A percentile compares a stretch with the other conserved stretches of the same genome.
Evolutionary conservation across 2,888 invertebrate genomes (phyloP).

Genomic region (Cloeon dipterum): DNA sequence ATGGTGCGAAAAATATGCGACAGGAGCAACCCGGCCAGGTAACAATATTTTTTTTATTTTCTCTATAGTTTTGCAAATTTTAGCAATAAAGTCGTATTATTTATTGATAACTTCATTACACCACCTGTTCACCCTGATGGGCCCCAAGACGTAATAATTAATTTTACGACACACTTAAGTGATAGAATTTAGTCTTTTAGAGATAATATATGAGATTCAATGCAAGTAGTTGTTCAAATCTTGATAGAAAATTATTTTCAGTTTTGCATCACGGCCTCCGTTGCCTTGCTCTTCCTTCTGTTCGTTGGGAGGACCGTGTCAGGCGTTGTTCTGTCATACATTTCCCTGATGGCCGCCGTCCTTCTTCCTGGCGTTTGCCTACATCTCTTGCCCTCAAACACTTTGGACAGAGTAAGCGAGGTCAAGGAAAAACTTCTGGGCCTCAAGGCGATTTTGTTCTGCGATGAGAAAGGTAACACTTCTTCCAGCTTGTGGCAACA

Average conservation of each 20-base stretch:
- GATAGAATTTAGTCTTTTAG: too few species aligned
- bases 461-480: not conserved
- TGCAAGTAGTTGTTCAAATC: too few species aligned
- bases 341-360: slow-evolving; percentile 8
- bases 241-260: too few species aligned
- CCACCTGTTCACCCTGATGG: too few species aligned
- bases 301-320: slow-evolving; percentile 17
- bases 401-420: slow-evolving; percentile 12
- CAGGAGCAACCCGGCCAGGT: slow-evolving; percentile 18
- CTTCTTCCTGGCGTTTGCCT: slow-evolving; percentile 9
- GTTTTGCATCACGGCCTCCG: slow-evolving; percentile 18
- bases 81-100: too few species aligned
- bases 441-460: slow-evolving; percentile 4
- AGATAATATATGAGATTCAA: too few species aligned
- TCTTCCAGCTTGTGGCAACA: not conserved
- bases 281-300: slow-evolving; percentile 14
- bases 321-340: slow-evolving; percentile 13
- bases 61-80: too few species aligned
- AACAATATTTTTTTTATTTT: too few species aligned
- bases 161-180: too few species aligned
- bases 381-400: slow-evolving; percentile 12
- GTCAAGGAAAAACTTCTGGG: slow-evolving; percentile 13
- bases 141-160: too few species aligned
- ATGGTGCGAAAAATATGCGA: slow-evolving; percentile 11
- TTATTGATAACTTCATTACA: too few species aligned